These are phyloP conservation scores for Heliconius hewitsoni DNA, from an alignment of 1,140 invertebrate species.

Conservation along the genomic window DNA sequence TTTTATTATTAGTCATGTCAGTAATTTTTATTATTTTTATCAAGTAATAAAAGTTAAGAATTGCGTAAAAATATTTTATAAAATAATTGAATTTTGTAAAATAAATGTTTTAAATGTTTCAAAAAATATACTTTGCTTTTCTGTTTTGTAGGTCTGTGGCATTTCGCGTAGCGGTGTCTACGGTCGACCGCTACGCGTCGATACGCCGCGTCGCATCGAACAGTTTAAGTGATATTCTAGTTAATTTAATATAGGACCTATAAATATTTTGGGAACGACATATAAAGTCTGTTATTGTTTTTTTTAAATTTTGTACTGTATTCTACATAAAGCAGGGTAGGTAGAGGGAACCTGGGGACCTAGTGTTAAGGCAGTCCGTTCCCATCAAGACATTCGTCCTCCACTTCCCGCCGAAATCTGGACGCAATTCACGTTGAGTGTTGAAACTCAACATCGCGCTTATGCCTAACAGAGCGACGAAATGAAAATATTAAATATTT, in stretches of 20 bases:
- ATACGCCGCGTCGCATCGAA: neutral
- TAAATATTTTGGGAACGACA: neutral
- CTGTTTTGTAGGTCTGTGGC: constrained; percentile 17
- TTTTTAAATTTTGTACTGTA: neutral
- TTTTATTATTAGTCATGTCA: neutral
- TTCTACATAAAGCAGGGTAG: too few relatives aligned
- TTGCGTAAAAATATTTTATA: neutral
- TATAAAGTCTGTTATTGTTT: neutral
- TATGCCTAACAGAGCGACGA: too few relatives aligned
- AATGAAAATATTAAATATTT: too few relatives aligned
- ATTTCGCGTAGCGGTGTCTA: constrained; percentile 19
- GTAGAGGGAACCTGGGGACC: too few relatives aligned
- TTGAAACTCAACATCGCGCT: too few relatives aligned
- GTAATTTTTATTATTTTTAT: too few relatives aligned
- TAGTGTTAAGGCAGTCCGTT: too few relatives aligned
- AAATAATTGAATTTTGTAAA: neutral
- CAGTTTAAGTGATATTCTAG: constrained; percentile 13
- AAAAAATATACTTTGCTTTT: neutral
- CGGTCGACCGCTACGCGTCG: constrained; percentile 20
- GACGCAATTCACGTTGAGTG: too few relatives aligned
- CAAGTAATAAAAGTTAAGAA: neutral
- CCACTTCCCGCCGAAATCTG: too few relatives aligned
- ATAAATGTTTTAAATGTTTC: neutral
- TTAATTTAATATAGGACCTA: neutral
- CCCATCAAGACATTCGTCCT: too few relatives aligned